A percentile compares a stretch with the other conserved stretches of the same genome.
These are phyloP conservation scores for Anarrhichthys ocellatus DNA, from an alignment of 2,113 vertebrate species.

Conservation along the genomic window DNA sequence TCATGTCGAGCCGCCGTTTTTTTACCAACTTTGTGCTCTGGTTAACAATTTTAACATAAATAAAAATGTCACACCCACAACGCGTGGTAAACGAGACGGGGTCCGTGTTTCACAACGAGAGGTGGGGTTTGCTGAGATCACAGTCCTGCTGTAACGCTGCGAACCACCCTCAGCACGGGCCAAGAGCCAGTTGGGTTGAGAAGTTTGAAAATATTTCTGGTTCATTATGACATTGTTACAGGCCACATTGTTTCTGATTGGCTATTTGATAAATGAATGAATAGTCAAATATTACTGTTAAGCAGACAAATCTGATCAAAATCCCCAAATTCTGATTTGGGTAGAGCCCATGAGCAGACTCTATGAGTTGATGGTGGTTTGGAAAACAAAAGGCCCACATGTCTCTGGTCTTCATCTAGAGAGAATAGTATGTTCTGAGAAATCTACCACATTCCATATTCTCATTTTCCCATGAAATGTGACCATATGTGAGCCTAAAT, in stretches of 20 bases:
- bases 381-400: constrained; percentile 36
- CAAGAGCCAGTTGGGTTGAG: too few species aligned
- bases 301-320: neutral
- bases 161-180: too few species aligned
- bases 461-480: constrained; percentile 56
- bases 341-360: neutral
- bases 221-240: neutral
- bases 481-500: constrained; percentile 42
- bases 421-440: constrained; percentile 10
- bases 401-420: neutral
- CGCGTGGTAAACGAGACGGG: neutral
- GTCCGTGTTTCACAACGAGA: too few species aligned
- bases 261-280: neutral
- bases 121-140: neutral
- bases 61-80: too few species aligned
- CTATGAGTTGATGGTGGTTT: constrained; percentile 7
- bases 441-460: constrained; percentile 17
- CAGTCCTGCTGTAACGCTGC: too few species aligned
- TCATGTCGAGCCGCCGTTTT: too few species aligned
- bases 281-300: neutral
- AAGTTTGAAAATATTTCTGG: too few species aligned
- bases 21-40: too few species aligned
- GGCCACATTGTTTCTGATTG: neutral
- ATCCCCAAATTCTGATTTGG: neutral
- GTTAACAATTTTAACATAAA: too few species aligned